Evolutionary conservation across 1,140 invertebrate species (phyloP).

Genomic region (Tribolium madens): DNA sequence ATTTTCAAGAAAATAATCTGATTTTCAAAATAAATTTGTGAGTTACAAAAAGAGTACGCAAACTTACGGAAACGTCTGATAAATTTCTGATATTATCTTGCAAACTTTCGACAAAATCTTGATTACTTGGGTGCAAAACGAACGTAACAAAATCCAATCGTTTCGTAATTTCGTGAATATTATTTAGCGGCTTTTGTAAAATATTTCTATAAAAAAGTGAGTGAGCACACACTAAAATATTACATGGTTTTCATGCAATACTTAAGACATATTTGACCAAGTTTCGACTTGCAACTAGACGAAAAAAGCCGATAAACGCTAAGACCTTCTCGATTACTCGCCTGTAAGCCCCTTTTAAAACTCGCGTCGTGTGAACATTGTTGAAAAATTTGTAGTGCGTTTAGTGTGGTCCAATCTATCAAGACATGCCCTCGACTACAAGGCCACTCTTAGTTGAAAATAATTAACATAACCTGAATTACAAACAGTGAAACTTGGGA

Average conservation of each 20-base stretch:
- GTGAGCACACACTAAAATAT: neutral
- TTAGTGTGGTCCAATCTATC: constrained; percentile 79
- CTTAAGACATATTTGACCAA: constrained; percentile 71
- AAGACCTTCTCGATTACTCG: constrained; percentile 74
- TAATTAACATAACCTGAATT: neutral
- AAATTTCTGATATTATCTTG: constrained; percentile 72
- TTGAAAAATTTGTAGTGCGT: constrained; percentile 81
- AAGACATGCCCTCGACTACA: constrained; percentile 76
- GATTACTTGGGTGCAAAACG: constrained; percentile 70
- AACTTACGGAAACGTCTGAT: constrained; percentile 69
- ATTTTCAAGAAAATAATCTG: constrained; percentile 72
- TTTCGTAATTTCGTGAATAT: constrained; percentile 69
- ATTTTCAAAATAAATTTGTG: neutral
- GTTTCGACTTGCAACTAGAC: constrained; percentile 76
- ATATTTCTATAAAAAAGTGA: constrained; percentile 65
- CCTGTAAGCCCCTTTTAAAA: constrained; percentile 75
- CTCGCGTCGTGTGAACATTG: constrained; percentile 80
- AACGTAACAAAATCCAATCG: constrained; percentile 75
- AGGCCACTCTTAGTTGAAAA: constrained; percentile 2
- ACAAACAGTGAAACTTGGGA: constrained; percentile 76
- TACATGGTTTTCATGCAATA: constrained; percentile 47
- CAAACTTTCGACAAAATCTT: constrained; percentile 70
- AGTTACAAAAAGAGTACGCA: neutral
- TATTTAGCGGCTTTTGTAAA: constrained; percentile 73
- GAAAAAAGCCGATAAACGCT: constrained; percentile 79